These are phyloP conservation scores for Zophobas morio DNA, from an alignment of 1,140 invertebrate species.

Conservation along the genomic window DNA sequence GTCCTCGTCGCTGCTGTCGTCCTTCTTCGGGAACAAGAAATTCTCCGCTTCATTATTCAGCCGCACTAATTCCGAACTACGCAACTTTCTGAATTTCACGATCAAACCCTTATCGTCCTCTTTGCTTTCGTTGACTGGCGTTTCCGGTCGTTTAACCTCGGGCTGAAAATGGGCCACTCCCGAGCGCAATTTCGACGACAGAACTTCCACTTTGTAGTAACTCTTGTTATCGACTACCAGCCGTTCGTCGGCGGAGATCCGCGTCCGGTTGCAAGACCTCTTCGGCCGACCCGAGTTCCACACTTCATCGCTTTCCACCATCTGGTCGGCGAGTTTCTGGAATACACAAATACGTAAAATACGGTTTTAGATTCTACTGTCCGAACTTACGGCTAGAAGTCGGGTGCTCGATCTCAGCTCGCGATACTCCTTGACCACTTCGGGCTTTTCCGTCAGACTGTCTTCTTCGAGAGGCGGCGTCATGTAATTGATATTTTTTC, in stretches of 20 bases:
- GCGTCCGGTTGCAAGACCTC: conserved; percentile 66
- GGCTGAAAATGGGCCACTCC: conserved; percentile 65
- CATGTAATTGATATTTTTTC: conserved; percentile 62
- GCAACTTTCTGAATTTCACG: conserved; percentile 81
- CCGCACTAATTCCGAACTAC: conserved; percentile 80
- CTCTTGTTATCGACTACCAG: conserved; percentile 75
- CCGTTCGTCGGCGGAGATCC: conserved; percentile 72
- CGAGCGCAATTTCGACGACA: conserved; percentile 78
- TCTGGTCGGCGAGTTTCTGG: conserved; percentile 55
- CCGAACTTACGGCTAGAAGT: conserved; percentile 58
- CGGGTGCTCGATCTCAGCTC: conserved; percentile 59
- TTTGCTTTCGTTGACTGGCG: conserved; percentile 45
- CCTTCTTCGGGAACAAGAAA: conserved; percentile 84
- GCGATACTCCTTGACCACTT: conserved; percentile 55
- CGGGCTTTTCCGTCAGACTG: conserved; percentile 56
- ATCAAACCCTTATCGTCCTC: conserved; percentile 71
- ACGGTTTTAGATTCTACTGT: not conserved
- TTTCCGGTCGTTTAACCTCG: conserved; percentile 57
- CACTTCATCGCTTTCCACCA: conserved; percentile 54
- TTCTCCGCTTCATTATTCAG: conserved; percentile 87
- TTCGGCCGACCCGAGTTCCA: conserved; percentile 66
- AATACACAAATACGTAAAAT: conserved; percentile 23
- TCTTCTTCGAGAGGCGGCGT: conserved; percentile 61
- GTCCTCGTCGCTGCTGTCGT: conserved; percentile 70
- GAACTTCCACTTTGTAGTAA: conserved; percentile 82